Conservation (phyloP, 1,140 invertebrate genomes). For the Drosophila rufa region DNA sequence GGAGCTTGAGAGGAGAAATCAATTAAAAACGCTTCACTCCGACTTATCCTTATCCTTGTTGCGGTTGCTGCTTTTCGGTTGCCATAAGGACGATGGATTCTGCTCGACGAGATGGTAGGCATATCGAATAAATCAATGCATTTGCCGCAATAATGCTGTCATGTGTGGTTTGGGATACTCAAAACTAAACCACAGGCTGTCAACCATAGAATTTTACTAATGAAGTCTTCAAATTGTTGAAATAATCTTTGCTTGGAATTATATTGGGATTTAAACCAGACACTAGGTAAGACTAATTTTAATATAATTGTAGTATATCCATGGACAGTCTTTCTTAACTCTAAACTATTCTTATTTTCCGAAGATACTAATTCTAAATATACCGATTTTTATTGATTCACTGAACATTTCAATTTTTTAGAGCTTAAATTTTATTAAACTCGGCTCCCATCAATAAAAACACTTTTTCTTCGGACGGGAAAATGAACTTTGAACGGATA, state of each 20-base stretch:
- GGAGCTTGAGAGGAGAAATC: slow-evolving; percentile 58
- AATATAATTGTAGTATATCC: too few species aligned
- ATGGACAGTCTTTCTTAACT: too few species aligned
- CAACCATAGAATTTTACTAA: slow-evolving; percentile 12
- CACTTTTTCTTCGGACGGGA: too few species aligned
- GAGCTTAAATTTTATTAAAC: too few species aligned
- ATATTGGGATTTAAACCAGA: neutral
- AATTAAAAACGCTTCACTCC: slow-evolving; percentile 73
- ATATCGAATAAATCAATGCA: slow-evolving; percentile 41
- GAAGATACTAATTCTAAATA: too few species aligned
- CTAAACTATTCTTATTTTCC: too few species aligned
- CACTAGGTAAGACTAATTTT: too few species aligned
- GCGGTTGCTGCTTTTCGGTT: slow-evolving; percentile 36
- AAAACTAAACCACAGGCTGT: slow-evolving; percentile 9
- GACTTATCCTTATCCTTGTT: slow-evolving; percentile 19
- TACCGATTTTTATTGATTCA: too few species aligned
- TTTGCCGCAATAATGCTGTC: slow-evolving; percentile 41
- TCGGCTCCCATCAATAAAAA: too few species aligned
- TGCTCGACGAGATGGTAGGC: neutral
- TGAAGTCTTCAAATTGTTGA: slow-evolving; percentile 9
- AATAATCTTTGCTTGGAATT: neutral
- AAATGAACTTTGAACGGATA: too few species aligned
- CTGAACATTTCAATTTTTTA: too few species aligned
- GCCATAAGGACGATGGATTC: slow-evolving; percentile 13
- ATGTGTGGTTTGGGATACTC: slow-evolving; percentile 20